Conservation (phyloP, 1,140 invertebrate genomes). For the Pseudobourletiella spinata region DNA sequence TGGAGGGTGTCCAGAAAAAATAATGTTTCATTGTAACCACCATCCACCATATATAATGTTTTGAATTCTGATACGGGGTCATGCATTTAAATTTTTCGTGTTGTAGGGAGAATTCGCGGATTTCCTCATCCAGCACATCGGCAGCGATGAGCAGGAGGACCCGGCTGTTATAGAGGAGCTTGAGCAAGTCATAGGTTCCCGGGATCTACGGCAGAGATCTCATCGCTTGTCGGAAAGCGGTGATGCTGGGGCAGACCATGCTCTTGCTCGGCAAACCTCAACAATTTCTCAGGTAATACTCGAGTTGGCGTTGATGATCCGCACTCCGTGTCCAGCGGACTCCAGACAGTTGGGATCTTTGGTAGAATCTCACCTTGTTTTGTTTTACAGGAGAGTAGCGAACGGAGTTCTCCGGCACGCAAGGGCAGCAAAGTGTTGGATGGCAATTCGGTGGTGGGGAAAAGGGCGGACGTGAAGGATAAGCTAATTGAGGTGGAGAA, state of each 20-base stretch:
- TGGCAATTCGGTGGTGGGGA: neutral
- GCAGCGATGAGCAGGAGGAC: conserved; percentile 50
- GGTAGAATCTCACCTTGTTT: too few species aligned
- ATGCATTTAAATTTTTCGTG: too few species aligned
- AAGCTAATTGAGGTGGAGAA: conserved; percentile 45
- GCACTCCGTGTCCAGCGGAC: too few species aligned
- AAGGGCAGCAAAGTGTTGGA: conserved; percentile 11
- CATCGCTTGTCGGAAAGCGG: conserved; percentile 21
- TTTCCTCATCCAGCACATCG: conserved; percentile 69
- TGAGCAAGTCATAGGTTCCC: conserved; percentile 26
- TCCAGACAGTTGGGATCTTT: too few species aligned
- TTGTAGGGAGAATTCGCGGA: conserved; percentile 38
- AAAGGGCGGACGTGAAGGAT: conserved; percentile 24
- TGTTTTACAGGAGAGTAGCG: conserved; percentile 14
- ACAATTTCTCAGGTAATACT: conserved; percentile 11
- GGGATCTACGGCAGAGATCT: conserved; percentile 25
- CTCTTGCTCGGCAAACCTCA: conserved; percentile 14
- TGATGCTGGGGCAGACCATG: neutral
- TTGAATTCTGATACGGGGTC: too few species aligned
- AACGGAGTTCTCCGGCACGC: conserved; percentile 1
- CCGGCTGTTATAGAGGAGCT: conserved; percentile 26
- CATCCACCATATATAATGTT: conserved; percentile 1
- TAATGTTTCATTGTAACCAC: neutral
- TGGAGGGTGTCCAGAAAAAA: neutral
- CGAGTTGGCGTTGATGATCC: too few species aligned